Evolutionary conservation across 2,888 invertebrate species (phyloP).

Genomic region (Erynnis tages): DNA sequence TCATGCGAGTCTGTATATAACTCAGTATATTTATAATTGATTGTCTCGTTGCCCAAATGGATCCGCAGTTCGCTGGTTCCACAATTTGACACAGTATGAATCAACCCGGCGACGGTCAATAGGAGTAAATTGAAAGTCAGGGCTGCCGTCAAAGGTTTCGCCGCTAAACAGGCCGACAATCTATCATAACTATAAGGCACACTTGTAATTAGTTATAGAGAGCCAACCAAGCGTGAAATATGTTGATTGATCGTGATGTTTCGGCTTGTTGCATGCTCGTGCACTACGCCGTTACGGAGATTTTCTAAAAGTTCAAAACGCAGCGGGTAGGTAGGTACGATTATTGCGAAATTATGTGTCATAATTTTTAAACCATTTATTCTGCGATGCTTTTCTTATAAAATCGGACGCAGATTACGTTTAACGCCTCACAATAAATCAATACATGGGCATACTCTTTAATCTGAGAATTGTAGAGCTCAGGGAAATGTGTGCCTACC

Average conservation of each 20-base stretch:
- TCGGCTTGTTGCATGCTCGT: slow-evolving; percentile 8
- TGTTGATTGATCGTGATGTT: slow-evolving; percentile 24
- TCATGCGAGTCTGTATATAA: too few relatives aligned
- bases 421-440: too few relatives aligned
- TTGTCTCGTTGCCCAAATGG: not conserved
- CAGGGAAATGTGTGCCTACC: too few relatives aligned
- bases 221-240: slow-evolving; percentile 24
- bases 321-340: not conserved
- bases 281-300: slow-evolving; percentile 1
- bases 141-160: slow-evolving; percentile 35
- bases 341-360: slow-evolving; percentile 3
- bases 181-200: slow-evolving; percentile 30
- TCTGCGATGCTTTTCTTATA: too few relatives aligned
- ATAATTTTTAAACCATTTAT: not conserved
- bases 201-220: slow-evolving; percentile 37
- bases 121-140: slow-evolving; percentile 48
- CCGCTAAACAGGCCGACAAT: slow-evolving; percentile 31
- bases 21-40: too few relatives aligned
- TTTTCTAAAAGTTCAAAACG: slow-evolving; percentile 12
- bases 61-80: not conserved
- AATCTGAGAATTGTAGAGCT: too few relatives aligned
- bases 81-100: slow-evolving; percentile 12
- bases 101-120: slow-evolving; percentile 26
- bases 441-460: not conserved
- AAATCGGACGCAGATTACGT: too few relatives aligned